These are phyloP conservation scores for Rhinopithecus roxellana DNA, from an alignment of 2,113 vertebrate genomes.

Conservation along the genomic window DNA sequence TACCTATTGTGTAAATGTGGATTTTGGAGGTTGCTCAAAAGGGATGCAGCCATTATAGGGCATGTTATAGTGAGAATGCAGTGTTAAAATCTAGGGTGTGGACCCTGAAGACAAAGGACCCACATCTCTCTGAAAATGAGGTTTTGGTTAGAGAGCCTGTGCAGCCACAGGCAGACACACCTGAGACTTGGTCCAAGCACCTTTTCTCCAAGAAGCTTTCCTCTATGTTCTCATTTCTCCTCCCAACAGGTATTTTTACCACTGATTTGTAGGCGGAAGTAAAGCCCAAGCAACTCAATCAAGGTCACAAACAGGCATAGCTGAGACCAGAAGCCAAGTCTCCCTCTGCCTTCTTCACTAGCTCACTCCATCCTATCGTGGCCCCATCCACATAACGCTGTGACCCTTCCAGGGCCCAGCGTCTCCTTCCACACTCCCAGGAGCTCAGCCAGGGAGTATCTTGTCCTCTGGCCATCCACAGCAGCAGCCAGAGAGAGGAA, in stretches of 20 bases:
- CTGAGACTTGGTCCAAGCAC: conserved; percentile 58
- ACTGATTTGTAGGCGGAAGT: background rate
- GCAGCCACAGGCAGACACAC: conserved; percentile 46
- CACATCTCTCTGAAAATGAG: conserved; percentile 32
- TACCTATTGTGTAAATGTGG: conserved; percentile 32
- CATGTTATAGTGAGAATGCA: conserved; percentile 31
- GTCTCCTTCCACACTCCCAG: background rate
- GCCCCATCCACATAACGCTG: background rate
- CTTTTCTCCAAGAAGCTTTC: background rate
- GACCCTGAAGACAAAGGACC: background rate
- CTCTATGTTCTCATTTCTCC: background rate
- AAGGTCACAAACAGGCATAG: conserved; percentile 12
- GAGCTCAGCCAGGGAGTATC: background rate
- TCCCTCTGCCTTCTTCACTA: background rate
- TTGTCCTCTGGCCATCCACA: background rate
- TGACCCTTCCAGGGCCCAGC: background rate
- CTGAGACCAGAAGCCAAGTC: background rate
- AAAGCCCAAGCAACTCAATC: conserved; percentile 34
- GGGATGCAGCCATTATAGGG: conserved; percentile 56
- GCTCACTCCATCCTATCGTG: background rate
- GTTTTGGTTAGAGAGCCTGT: conserved; percentile 34
- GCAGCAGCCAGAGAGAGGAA: background rate
- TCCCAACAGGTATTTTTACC: conserved; percentile 1
- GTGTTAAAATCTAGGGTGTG: conserved; percentile 18
- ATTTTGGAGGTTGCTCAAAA: conserved; percentile 40